A percentile compares a stretch with the other conserved stretches of the same genome.
Evolutionary conservation across 1,140 invertebrate genomes (phyloP).

Genomic region (Calliopsis andreniformis): DNA sequence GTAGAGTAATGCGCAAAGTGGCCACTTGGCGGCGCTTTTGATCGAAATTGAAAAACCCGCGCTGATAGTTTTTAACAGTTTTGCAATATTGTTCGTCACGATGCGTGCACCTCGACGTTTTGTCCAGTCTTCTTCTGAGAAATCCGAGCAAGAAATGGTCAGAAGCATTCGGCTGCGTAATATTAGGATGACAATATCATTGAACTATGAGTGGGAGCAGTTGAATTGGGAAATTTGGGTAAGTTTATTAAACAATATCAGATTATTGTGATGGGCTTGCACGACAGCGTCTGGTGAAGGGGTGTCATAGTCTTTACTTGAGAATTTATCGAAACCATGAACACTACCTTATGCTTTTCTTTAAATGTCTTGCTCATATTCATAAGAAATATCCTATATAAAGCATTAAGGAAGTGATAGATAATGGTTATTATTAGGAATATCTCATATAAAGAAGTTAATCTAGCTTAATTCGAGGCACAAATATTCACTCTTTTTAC

Average conservation of each 20-base stretch:
- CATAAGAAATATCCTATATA: background rate
- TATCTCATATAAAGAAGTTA: background rate
- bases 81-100: background rate
- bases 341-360: too few relatives aligned
- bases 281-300: background rate
- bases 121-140: background rate
- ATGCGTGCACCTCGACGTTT: slow-evolving; percentile 35
- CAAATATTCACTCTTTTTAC: too few relatives aligned
- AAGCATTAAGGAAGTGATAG: too few relatives aligned
- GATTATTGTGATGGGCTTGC: background rate
- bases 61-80: slow-evolving; percentile 26
- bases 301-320: background rate
- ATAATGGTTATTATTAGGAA: background rate
- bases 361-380: background rate
- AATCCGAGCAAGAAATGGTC: slow-evolving; percentile 12
- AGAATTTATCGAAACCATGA: background rate
- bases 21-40: background rate
- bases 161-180: slow-evolving; percentile 50
- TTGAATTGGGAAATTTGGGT: slow-evolving; percentile 71
- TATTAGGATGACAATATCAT: slow-evolving; percentile 55
- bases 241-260: slow-evolving; percentile 26
- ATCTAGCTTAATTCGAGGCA: too few relatives aligned
- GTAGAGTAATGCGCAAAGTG: background rate
- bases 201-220: slow-evolving; percentile 69
- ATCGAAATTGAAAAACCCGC: slow-evolving; percentile 23